Evolutionary conservation across 2,797 vertebrate genomes (phyloP).

Genomic region (Enteromius fasciolatus): DNA sequence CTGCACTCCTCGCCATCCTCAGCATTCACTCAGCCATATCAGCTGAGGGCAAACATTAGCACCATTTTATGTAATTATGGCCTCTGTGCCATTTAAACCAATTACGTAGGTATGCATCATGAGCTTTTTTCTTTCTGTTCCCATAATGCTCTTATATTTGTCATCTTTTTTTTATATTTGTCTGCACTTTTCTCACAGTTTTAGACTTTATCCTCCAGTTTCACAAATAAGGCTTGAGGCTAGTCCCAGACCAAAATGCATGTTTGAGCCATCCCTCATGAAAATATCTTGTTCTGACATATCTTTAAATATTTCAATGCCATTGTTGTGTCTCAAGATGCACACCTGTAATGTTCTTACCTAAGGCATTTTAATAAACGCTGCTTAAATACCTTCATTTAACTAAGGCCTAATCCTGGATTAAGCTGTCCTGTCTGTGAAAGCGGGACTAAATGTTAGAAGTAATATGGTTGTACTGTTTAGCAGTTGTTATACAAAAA

Average conservation of each 20-base stretch:
- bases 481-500: background rate
- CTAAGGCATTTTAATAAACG: too few species aligned
- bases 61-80: conserved; percentile 42
- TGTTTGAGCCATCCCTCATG: too few species aligned
- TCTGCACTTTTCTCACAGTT: background rate
- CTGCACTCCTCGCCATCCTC: conserved; percentile 12
- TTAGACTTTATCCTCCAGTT: background rate
- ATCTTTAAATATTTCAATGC: too few species aligned
- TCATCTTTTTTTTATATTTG: too few species aligned
- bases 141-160: conserved; percentile 2
- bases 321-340: too few species aligned
- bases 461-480: background rate
- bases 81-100: conserved; percentile 15
- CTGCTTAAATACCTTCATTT: too few species aligned
- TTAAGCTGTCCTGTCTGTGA: too few species aligned
- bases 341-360: too few species aligned
- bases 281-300: too few species aligned
- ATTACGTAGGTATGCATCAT: conserved; percentile 14
- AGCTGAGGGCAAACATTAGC: conserved; percentile 22
- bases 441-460: background rate
- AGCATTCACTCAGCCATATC: conserved; percentile 5
- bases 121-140: background rate
- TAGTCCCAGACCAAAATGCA: too few species aligned
- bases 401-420: too few species aligned
- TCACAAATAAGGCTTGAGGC: too few species aligned